Evolutionary conservation across 2,113 vertebrate species (phyloP), one percentile per base, ranked within the genome.

Genomic region (Callipepla squamata): DNA sequence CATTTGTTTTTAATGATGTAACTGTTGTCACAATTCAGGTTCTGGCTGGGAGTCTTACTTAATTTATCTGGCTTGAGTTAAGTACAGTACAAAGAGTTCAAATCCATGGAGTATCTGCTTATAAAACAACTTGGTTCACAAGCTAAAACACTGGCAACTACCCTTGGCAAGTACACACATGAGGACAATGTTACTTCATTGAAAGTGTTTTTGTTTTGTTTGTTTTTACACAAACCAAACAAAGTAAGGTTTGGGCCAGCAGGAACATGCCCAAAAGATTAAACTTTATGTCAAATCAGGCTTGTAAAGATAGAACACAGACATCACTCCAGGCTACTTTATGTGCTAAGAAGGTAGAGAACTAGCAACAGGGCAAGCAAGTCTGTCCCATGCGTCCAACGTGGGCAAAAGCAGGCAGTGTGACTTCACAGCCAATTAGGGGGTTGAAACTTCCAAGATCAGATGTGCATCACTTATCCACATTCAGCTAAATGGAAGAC

Each of bases 361-460:
- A 51, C 21, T 62, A 86, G 68, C n/a, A 72, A 12, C 23, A 61
- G 48, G 73, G 38, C 47, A 53, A 68, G 45, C 16, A 26, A 42
- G 23, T 10, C 67, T 73, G 45, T 8, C 26, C 1, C 1, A 5
- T 8, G 5, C 2, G 23, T 32, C 10, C 13, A 0, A 0, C 1
- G 25, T 36, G 17, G 14, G 36, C 36, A 58, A 81, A 42, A 1
- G 15, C 62, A 19, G 40, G 32, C 30, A 42, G 36, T 61, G 34
- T 0, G 2, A 48, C 40, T 59, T 36, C 20, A 19, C 20, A 65
- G 28, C 38, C 13, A 20, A 47, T 23, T 2, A 57, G 9, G 12
- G 19, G 26, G 7, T 3, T 53, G 2, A 28, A 45, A 28, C 53
- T 55, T 45, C 51, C 47, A 67, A 20, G 6, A 10, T 22, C 68